A percentile compares a stretch with the other conserved stretches of the same genome.
Conservation (phyloP, 2,113 vertebrate species). For the Sinocyclocheilus anophthalmus region DNA sequence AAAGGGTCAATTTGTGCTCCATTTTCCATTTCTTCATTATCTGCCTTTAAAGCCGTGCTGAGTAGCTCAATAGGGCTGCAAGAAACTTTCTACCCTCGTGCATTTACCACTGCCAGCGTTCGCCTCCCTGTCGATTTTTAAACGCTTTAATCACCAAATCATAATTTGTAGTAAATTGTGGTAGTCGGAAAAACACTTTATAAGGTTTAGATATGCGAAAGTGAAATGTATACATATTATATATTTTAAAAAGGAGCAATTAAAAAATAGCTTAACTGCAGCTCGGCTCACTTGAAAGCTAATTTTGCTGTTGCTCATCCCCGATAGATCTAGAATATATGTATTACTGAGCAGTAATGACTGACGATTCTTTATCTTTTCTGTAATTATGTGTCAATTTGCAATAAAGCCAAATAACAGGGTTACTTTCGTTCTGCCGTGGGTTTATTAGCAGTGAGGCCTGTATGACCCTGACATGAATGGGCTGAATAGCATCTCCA, state of each 20-base stretch:
- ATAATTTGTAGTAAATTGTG: slow-evolving; percentile 53
- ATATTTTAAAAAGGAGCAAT: not conserved
- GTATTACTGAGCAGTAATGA: not conserved
- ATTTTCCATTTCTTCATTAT: slow-evolving; percentile 94
- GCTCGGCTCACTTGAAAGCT: slow-evolving; percentile 41
- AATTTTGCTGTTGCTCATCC: slow-evolving; percentile 59
- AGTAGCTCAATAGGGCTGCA: slow-evolving; percentile 80
- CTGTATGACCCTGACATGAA: slow-evolving; percentile 69
- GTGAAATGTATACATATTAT: slow-evolving; percentile 50
- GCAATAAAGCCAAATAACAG: slow-evolving; percentile 24
- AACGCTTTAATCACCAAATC: slow-evolving; percentile 71
- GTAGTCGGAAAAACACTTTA: not conserved
- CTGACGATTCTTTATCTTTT: not conserved
- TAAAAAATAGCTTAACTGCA: not conserved
- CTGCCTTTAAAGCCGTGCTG: slow-evolving; percentile 85
- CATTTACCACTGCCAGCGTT: slow-evolving; percentile 79
- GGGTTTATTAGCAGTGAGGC: slow-evolving; percentile 44
- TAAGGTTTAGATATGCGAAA: not conserved
- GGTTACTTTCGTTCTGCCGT: not conserved
- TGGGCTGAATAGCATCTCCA: slow-evolving; percentile 74
- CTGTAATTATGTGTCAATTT: slow-evolving; percentile 4
- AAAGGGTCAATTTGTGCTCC: slow-evolving; percentile 98
- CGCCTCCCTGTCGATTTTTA: slow-evolving; percentile 78
- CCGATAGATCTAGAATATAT: not conserved
- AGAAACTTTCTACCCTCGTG: slow-evolving; percentile 83